Percentiles rank a stretch among this genome's conserved stretches.
These are phyloP conservation scores for Pygocentrus nattereri DNA, from an alignment of 2,797 vertebrate species.

Conservation along the genomic window DNA sequence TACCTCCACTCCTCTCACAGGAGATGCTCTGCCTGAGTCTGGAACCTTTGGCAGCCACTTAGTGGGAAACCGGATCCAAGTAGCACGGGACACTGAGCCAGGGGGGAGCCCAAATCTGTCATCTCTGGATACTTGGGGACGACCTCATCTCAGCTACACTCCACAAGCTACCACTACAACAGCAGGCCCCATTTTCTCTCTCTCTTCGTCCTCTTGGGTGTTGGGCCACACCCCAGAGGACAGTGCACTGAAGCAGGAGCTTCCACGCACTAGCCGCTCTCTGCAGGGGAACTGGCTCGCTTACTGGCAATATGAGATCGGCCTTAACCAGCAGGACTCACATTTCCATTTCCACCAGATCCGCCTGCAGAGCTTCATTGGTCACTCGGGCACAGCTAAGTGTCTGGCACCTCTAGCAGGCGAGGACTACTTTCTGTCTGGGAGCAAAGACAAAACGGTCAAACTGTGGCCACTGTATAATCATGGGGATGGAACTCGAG, in stretches of 20 bases:
- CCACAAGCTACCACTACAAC: constrained; percentile 61
- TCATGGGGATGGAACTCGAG: constrained; percentile 90
- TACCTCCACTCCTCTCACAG: constrained; percentile 65
- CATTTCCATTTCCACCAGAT: constrained; percentile 99
- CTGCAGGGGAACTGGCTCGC: constrained; percentile 98
- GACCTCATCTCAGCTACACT: constrained; percentile 62
- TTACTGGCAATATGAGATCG: constrained; percentile 98
- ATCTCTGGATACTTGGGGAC: constrained; percentile 74
- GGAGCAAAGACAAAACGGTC: constrained; percentile 96
- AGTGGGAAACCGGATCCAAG: constrained; percentile 97
- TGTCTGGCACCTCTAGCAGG: constrained; percentile 88
- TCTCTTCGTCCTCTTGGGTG: constrained; percentile 75
- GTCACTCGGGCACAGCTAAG: constrained; percentile 90
- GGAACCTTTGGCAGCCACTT: constrained; percentile 95
- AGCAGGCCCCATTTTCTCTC: constrained; percentile 56
- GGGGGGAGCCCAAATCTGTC: constrained; percentile 75
- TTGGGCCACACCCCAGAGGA: constrained; percentile 79
- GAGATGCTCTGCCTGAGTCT: constrained; percentile 78
- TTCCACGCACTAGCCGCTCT: constrained; percentile 88
- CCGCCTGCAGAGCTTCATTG: constrained; percentile 93
- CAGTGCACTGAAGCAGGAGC: constrained; percentile 89
- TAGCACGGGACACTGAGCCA: constrained; percentile 80
- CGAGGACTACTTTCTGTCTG: constrained; percentile 96
- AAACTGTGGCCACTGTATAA: constrained; percentile 96
- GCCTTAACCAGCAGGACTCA: constrained; percentile 92